Conservation (phyloP, 64 coral and sea anemone species). For the Orbicella faveolata region DNA sequence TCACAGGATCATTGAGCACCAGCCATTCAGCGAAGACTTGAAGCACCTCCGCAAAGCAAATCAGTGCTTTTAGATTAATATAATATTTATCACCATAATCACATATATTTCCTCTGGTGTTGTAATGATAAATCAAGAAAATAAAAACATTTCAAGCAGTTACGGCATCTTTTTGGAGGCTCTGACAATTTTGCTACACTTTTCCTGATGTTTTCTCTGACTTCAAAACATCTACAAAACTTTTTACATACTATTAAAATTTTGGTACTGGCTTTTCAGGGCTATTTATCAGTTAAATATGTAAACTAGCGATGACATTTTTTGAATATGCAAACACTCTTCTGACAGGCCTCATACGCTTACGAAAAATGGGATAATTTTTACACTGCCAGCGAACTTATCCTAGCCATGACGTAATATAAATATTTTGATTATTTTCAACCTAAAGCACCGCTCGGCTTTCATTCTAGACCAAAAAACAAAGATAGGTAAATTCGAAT, state of each 20-base stretch:
- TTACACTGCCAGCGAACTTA: background rate
- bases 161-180: background rate
- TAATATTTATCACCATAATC: background rate
- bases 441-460: background rate
- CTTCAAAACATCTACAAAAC: background rate
- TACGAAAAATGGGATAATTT: background rate
- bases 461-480: no score
- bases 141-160: background rate
- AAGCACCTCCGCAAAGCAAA: background rate
- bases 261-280: background rate
- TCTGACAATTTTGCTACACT: no score
- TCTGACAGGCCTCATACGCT: background rate
- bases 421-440: background rate
- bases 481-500: no score
- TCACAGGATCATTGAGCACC: background rate
- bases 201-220: background rate
- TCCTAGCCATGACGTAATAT: background rate
- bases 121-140: background rate
- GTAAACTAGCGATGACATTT: background rate
- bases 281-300: background rate
- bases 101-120: background rate
- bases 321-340: constrained; percentile 1
- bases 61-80: background rate
- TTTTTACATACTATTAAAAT: background rate
- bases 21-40: constrained; percentile 2